These are phyloP conservation scores for Rhabditoides inermis DNA, from an alignment of 2,888 invertebrate genomes.

Conservation along the genomic window DNA sequence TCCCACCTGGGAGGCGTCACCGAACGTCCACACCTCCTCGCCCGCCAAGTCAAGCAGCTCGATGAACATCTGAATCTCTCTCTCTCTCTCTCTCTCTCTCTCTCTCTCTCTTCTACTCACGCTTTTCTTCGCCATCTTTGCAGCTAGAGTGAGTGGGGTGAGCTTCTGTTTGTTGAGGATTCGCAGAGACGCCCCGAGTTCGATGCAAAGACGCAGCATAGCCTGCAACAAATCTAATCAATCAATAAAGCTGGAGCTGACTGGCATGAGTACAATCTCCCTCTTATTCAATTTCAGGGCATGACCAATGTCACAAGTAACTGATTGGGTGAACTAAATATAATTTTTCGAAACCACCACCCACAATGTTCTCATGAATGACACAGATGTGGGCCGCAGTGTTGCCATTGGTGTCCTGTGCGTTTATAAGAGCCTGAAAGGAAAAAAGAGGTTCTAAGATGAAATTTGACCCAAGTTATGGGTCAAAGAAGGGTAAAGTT, in stretches of 20 bases:
- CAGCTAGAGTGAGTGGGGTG: slow-evolving; percentile 84
- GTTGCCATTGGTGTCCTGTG: slow-evolving; percentile 92
- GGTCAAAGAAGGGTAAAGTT: too few relatives aligned
- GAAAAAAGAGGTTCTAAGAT: too few relatives aligned
- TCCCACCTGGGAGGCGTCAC: slow-evolving; percentile 60
- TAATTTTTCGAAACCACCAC: too few relatives aligned
- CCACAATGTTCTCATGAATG: slow-evolving; percentile 78
- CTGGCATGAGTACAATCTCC: too few relatives aligned
- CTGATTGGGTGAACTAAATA: too few relatives aligned
- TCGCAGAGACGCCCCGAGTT: slow-evolving; percentile 77
- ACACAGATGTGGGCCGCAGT: slow-evolving; percentile 90
- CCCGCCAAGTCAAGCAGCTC: slow-evolving; percentile 90
- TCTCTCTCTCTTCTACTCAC: too few relatives aligned
- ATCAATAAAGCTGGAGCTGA: too few relatives aligned
- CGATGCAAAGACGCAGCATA: slow-evolving; percentile 87
- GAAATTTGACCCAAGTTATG: too few relatives aligned
- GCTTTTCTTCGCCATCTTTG: slow-evolving; percentile 81
- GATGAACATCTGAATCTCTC: slow-evolving; percentile 71
- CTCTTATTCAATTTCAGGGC: too few relatives aligned
- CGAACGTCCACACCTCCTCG: slow-evolving; percentile 94
- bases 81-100: too few relatives aligned
- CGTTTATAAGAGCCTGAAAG: slow-evolving; percentile 72
- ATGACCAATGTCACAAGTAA: too few relatives aligned
- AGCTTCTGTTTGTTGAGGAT: slow-evolving; percentile 76
- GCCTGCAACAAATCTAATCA: too few relatives aligned